Percentiles rank a stretch among this genome's conserved stretches.
Evolutionary conservation across 2,797 vertebrate species (phyloP).

Genomic region (Eupleurogrammus muticus): DNA sequence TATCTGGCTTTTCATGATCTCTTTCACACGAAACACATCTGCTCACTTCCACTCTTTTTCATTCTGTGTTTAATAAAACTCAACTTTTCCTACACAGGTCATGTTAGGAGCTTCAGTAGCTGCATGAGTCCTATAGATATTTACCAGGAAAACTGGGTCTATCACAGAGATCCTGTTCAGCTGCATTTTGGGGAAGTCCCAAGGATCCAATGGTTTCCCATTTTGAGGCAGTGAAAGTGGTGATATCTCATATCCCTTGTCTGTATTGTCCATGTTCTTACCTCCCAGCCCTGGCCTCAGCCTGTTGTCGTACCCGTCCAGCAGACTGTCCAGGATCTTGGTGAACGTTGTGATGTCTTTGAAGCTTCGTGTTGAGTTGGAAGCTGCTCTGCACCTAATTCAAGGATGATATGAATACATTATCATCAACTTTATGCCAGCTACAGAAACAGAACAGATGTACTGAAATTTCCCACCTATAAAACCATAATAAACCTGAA

Average conservation of each 20-base stretch:
- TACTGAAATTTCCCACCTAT: conserved; percentile 10
- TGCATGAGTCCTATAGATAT: too few relatives aligned
- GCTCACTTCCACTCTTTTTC: too few relatives aligned
- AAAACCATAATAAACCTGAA: neutral
- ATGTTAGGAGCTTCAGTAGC: too few relatives aligned
- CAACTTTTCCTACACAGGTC: too few relatives aligned
- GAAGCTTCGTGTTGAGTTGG: conserved; percentile 65
- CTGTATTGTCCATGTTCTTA: conserved; percentile 58
- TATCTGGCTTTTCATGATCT: too few relatives aligned
- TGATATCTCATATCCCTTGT: neutral
- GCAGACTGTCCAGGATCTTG: conserved; percentile 90
- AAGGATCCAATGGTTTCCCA: neutral
- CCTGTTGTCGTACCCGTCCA: conserved; percentile 95
- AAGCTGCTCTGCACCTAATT: conserved; percentile 68
- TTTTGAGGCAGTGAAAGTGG: neutral
- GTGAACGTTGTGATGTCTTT: conserved; percentile 90
- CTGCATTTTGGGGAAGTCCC: neutral
- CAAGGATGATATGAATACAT: neutral
- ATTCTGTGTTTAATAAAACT: too few relatives aligned
- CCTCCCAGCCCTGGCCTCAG: conserved; percentile 94
- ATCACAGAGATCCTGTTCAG: neutral
- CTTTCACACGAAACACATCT: too few relatives aligned
- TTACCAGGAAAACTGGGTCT: too few relatives aligned
- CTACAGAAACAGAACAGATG: neutral
- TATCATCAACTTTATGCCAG: neutral